phyloP scores from a whole-genome alignment of 2,888 invertebrate genomes.

The Microplitis manilae region DNA sequence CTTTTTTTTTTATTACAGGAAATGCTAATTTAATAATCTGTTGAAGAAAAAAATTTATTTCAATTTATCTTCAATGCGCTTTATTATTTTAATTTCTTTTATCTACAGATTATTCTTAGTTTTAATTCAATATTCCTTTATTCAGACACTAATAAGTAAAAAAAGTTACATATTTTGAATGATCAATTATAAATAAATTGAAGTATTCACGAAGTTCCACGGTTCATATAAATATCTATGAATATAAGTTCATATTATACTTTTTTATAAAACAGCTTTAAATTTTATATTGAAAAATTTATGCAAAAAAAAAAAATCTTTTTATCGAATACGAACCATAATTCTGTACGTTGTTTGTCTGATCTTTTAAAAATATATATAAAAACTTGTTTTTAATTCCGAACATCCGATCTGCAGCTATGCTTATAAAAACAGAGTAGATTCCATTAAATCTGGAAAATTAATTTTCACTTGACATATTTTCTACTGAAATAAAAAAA shows the following conservation, averaged over 20 bases:
- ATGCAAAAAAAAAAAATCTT: no score
- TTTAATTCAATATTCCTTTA: not conserved
- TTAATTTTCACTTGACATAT: no score
- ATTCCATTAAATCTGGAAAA: no score
- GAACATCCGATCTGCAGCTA: no score
- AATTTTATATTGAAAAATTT: no score
- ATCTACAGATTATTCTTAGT: not conserved
- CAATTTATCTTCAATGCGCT: not conserved
- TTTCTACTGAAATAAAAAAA: no score
- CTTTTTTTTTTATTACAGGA: not conserved
- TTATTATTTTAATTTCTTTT: not conserved
- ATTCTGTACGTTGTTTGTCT: no score
- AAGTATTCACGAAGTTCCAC: not conserved
- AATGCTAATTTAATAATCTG: constrained; percentile 27
- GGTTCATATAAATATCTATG: not conserved
- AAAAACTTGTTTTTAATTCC: no score
- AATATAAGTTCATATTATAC: not conserved
- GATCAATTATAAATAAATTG: not conserved
- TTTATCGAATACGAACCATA: no score
- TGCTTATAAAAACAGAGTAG: no score
- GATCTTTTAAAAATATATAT: no score
- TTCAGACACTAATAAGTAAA: not conserved
- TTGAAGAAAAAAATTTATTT: not conserved
- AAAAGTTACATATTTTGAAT: not conserved
- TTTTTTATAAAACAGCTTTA: no score